A percentile compares a stretch with the other conserved stretches of the same genome.
These are phyloP conservation scores for Odontothrips loti DNA, from an alignment of 2,888 invertebrate species.

Conservation along the genomic window DNA sequence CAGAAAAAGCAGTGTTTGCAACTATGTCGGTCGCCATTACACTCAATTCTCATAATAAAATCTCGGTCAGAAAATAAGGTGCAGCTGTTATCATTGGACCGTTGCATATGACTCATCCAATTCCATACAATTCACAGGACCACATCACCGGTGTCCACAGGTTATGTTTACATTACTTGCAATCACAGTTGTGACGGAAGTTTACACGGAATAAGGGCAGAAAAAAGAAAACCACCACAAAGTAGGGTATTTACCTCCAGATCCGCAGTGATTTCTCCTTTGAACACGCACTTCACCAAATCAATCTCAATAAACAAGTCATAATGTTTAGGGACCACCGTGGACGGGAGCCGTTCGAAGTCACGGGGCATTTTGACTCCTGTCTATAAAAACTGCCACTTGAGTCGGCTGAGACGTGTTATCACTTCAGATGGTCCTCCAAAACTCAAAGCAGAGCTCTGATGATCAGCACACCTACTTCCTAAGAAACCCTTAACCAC, in stretches of 20 bases:
- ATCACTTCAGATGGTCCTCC: neutral
- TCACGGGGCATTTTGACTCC: neutral
- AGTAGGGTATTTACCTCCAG: neutral
- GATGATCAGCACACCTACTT: neutral
- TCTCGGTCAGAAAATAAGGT: neutral
- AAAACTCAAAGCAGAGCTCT: neutral
- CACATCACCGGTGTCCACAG: slow-evolving; percentile 1
- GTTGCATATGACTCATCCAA: neutral
- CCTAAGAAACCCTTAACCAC: neutral
- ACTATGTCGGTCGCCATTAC: neutral
- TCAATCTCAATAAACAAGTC: neutral
- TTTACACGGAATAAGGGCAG: neutral
- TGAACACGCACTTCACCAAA: neutral
- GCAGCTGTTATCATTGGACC: neutral
- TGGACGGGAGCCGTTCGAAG: slow-evolving; percentile 9
- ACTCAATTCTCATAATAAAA: neutral
- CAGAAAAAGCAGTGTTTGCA: neutral
- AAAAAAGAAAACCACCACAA: neutral
- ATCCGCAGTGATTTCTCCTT: neutral
- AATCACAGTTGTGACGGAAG: neutral
- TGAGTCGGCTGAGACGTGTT: neutral
- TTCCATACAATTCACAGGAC: neutral
- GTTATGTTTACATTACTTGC: slow-evolving; percentile 23
- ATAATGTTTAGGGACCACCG: neutral
- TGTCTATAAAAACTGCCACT: neutral